phyloP scores from a whole-genome alignment of 2,888 invertebrate species.

The Beris morrisii region DNA sequence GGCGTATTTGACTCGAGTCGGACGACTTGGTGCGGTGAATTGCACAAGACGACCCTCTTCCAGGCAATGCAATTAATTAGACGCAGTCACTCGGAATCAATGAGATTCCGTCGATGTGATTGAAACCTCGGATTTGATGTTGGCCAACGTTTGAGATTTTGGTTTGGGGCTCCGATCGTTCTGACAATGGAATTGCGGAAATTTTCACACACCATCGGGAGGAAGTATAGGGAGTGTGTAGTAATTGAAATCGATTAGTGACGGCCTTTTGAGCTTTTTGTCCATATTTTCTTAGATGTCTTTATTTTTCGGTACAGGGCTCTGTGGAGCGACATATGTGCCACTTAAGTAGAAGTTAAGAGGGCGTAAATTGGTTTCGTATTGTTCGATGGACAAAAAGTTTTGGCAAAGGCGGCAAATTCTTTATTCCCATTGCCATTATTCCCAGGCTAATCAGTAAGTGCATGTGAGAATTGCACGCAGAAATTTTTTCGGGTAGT shows the following conservation, averaged over 20 bases:
- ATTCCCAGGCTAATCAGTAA: slow-evolving; percentile 26
- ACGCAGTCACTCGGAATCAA: slow-evolving; percentile 57
- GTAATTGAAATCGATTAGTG: slow-evolving; percentile 24
- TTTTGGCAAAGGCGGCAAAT: slow-evolving; percentile 4
- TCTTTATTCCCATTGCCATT: not conserved
- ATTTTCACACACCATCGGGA: slow-evolving; percentile 29
- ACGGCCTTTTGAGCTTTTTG: slow-evolving; percentile 35
- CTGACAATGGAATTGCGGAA: slow-evolving; percentile 1
- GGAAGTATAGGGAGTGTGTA: slow-evolving; percentile 10
- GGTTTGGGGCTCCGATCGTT: too few species aligned
- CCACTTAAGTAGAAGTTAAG: slow-evolving; percentile 31
- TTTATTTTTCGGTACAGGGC: not conserved
- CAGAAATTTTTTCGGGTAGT: not conserved
- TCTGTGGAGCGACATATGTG: slow-evolving; percentile 34
- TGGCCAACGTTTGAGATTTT: too few species aligned
- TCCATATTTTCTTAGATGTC: slow-evolving; percentile 10
- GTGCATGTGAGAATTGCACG: slow-evolving; percentile 14
- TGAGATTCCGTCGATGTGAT: slow-evolving; percentile 42
- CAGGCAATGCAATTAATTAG: slow-evolving; percentile 46
- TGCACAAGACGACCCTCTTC: slow-evolving; percentile 23
- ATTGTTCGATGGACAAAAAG: slow-evolving; percentile 7
- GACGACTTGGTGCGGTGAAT: slow-evolving; percentile 16
- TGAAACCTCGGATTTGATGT: not conserved
- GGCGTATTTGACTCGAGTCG: not conserved
- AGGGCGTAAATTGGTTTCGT: slow-evolving; percentile 32